Percentiles rank a stretch among this genome's conserved stretches.
Evolutionary conservation across 2,113 vertebrate genomes (phyloP).

Genomic region (Anarhynchus alexandrinus): DNA sequence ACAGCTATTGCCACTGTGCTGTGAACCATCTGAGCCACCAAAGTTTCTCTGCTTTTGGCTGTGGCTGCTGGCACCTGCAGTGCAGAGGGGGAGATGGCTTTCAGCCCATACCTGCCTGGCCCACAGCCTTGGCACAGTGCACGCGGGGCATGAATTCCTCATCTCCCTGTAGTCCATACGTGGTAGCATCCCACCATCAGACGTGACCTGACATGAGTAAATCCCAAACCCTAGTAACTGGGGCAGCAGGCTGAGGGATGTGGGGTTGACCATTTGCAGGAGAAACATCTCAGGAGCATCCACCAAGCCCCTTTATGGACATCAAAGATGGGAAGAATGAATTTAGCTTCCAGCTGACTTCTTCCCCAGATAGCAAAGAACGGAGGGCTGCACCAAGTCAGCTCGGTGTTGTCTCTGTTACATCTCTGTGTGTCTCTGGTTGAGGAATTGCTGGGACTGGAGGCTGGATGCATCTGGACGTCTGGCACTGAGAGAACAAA

Average conservation of each 20-base stretch:
- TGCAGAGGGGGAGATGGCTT: not conserved
- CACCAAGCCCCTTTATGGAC: not conserved
- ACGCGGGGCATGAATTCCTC: not conserved
- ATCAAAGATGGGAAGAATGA: not conserved
- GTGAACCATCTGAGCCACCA: not conserved
- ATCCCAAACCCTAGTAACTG: not conserved
- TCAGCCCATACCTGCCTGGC: not conserved
- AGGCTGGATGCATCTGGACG: not conserved
- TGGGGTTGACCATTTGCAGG: not conserved
- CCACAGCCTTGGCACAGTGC: not conserved
- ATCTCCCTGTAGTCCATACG: fast-evolving
- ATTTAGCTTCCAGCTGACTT: not conserved
- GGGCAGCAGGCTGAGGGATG: not conserved
- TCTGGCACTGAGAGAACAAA: not conserved
- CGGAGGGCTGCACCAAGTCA: not conserved
- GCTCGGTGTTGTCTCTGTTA: not conserved
- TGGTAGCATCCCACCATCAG: not conserved
- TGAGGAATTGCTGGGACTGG: not conserved
- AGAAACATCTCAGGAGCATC: not conserved
- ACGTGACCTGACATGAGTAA: not conserved
- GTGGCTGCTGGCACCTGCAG: not conserved
- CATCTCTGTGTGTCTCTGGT: not conserved
- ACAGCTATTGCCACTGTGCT: not conserved
- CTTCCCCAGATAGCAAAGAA: not conserved
- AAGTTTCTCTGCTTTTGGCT: not conserved